Evolutionary conservation across 2,797 vertebrate genomes (phyloP), one percentile per base, ranked within the genome.

Genomic region (Amniataba percoides): DNA sequence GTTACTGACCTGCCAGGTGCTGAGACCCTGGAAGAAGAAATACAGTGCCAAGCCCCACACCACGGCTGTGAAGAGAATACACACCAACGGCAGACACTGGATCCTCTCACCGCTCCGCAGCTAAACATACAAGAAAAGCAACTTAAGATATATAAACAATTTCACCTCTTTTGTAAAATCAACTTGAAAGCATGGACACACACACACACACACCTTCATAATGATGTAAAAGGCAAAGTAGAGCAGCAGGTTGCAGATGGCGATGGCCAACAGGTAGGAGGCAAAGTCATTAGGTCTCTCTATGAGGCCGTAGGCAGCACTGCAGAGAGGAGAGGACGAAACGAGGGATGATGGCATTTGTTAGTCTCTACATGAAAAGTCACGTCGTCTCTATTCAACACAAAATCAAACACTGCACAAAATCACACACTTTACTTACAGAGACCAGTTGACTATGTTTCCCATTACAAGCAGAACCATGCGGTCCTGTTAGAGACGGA

Each of bases 201-300:
- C 3, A 36, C 6, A 42, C n/a, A 43, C 11, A 58, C 61, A 78
- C 91, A 98, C 97, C 97, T 99, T 99, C 98, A 99, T 99, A 52
- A 99, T 99, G 85, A 99, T 99, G 94, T 99, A 99, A 91, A 99
- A 99, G 89, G 98, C 98, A 3, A 98, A 99, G 91, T 99, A 99
- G 19, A 99, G 97, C 51, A 99, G 96, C 83, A 99, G 95, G 95
- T 99, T 99, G 94, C 97, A 99, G 95, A 99, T 98, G 92, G 96
- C 98, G 2, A 99, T 99, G 91, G 97, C 98, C 94, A 99, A 84
- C 77, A 99, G 91, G 91, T 99, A 99, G 71, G 98, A 99, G 85
- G 98, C 98, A 0, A 99, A 99, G 90, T 99, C 98, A 3, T 97
- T 99, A 19, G 98, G 98, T 68, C 94, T 95, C 83, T 95, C 92